Percentiles rank a stretch among this genome's conserved stretches.
These are phyloP conservation scores for Eupithecia pulchellata DNA, from an alignment of 2,888 invertebrate species.

Conservation along the genomic window DNA sequence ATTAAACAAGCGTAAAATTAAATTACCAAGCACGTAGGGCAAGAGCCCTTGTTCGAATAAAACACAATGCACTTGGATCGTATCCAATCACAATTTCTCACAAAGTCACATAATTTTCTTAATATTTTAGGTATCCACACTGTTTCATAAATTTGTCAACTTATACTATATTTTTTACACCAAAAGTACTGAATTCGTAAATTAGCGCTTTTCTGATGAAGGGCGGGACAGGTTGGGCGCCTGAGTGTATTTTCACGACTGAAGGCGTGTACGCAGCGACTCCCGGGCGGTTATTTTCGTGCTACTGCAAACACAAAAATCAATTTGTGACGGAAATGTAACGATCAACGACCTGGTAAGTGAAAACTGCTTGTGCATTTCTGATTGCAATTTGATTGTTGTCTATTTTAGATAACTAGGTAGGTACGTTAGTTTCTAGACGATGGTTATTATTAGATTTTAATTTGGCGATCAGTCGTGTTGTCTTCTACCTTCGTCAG, in stretches of 20 bases:
- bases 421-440: background rate
- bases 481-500: background rate
- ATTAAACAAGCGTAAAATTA: conserved; percentile 51
- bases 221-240: conserved; percentile 66
- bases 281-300: conserved; percentile 83
- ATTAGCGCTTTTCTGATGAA: conserved; percentile 54
- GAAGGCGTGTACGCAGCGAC: conserved; percentile 69
- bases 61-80: conserved; percentile 69
- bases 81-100: conserved; percentile 65
- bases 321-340: conserved; percentile 81
- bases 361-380: conserved; percentile 56
- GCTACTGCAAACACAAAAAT: conserved; percentile 81
- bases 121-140: conserved; percentile 40
- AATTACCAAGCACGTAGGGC: conserved; percentile 64
- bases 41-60: conserved; percentile 59
- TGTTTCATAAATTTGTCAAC: conserved; percentile 21
- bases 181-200: conserved; percentile 51
- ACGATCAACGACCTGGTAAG: conserved; percentile 83
- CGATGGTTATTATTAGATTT: background rate
- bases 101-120: conserved; percentile 55
- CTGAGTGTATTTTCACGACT: conserved; percentile 61
- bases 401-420: background rate
- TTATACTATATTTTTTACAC: conserved; percentile 40
- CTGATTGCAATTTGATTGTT: conserved; percentile 26
- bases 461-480: background rate